Evolutionary conservation across 2,113 vertebrate genomes (phyloP).

Genomic region (Lampris megalopsis): DNA sequence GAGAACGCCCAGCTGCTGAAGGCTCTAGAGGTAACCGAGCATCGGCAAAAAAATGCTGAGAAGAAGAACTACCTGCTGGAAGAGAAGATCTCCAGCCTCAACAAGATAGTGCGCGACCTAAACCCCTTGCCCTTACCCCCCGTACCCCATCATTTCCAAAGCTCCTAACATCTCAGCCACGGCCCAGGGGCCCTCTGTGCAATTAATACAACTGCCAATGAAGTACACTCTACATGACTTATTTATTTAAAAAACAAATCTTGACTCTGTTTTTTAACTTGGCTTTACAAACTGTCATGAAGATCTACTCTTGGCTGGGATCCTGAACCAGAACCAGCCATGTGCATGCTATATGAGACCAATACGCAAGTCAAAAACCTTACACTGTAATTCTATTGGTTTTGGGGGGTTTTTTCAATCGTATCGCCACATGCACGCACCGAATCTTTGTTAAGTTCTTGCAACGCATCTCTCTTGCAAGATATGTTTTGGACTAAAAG

Average conservation of each 20-base stretch:
- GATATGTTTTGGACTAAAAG: background rate
- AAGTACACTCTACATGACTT: background rate
- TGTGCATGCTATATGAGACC: slow-evolving; percentile 1
- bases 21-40: slow-evolving; percentile 89
- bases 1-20: slow-evolving; percentile 92
- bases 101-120: slow-evolving; percentile 90
- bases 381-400: background rate
- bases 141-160: slow-evolving; percentile 59
- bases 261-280: no score
- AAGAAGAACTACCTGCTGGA: slow-evolving; percentile 94
- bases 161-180: slow-evolving; percentile 1
- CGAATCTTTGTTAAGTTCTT: no score
- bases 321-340: background rate
- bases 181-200: no score
- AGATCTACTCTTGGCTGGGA: background rate
- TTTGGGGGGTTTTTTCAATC: background rate
- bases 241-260: background rate
- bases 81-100: slow-evolving; percentile 94
- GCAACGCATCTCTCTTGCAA: background rate
- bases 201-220: no score
- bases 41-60: slow-evolving; percentile 88
- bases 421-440: background rate
- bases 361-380: background rate
- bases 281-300: no score
- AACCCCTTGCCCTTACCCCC: slow-evolving; percentile 79